Percentiles rank a stretch among this genome's conserved stretches.
These are phyloP conservation scores for Urocitellus parryii DNA, from an alignment of 2,113 vertebrate genomes.

Conservation along the genomic window DNA sequence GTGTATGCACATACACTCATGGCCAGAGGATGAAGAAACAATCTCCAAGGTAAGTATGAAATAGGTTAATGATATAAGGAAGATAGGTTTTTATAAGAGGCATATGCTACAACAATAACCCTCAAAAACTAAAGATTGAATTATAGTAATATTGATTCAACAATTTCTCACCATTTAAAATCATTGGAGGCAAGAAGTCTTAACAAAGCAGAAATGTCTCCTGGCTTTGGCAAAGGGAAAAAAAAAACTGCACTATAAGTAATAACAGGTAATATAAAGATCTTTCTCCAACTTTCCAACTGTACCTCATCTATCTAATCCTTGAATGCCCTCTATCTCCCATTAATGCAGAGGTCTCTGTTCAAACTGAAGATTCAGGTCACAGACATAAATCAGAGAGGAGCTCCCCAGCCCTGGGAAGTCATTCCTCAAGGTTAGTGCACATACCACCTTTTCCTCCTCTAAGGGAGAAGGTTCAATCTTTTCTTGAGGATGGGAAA, in stretches of 20 bases:
- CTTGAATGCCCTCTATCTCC: neutral
- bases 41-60: neutral
- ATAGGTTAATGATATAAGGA: neutral
- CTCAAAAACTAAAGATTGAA: neutral
- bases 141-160: neutral
- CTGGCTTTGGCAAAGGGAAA: neutral
- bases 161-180: neutral
- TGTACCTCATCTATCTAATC: neutral
- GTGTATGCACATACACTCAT: fast-evolving
- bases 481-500: slow-evolving; percentile 49
- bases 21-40: neutral
- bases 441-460: neutral
- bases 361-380: neutral
- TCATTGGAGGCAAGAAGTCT: neutral
- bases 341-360: neutral
- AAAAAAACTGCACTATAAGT: neutral
- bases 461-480: neutral
- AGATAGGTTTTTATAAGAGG: neutral
- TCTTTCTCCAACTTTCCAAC: neutral
- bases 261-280: neutral
- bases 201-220: neutral
- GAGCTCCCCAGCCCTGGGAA: neutral
- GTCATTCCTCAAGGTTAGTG: neutral
- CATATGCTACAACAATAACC: neutral
- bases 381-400: neutral